A percentile compares a stretch with the other conserved stretches of the same genome.
Conservation (phyloP, 2,113 vertebrate genomes). For the Emydocephalus ijimae region DNA sequence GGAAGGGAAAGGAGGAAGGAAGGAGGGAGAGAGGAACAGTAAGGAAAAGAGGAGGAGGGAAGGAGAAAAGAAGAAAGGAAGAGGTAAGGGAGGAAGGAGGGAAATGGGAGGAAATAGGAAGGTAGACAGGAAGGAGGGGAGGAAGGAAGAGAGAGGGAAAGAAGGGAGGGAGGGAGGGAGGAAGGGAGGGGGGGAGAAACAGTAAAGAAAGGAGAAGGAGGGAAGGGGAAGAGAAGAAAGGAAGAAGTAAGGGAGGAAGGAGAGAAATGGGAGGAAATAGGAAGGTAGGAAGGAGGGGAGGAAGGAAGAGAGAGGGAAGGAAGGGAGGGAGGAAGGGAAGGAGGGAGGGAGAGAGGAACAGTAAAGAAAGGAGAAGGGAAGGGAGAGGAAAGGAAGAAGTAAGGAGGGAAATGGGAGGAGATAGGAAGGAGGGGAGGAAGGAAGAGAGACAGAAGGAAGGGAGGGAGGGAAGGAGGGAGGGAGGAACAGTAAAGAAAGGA, state of each 20-base stretch:
- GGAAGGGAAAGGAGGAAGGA: neutral
- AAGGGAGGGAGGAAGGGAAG: neutral
- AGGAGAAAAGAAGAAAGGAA: too few species aligned
- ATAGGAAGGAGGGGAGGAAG: neutral
- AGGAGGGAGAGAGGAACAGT: neutral
- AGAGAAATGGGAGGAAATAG: neutral
- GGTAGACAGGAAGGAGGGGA: too few species aligned
- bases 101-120: neutral
- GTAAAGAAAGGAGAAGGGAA: neutral
- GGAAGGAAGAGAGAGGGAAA: neutral
- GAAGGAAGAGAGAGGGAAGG: neutral
- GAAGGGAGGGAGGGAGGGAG: neutral
- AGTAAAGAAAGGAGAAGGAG: neutral
- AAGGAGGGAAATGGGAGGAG: too few species aligned
- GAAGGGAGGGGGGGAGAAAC: neutral
- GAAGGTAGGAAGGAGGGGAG: too few species aligned
- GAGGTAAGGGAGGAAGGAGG: neutral
- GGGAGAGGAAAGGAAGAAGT: neutral
- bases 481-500: too few species aligned
- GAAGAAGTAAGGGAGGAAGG: too few species aligned
- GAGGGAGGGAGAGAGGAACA: neutral
- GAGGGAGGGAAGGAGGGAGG: too few species aligned
- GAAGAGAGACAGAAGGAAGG: too few species aligned
- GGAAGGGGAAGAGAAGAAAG: neutral
- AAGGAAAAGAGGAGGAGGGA: neutral